These are phyloP conservation scores for Nipponacmea schrenckii DNA, from an alignment of 2,888 invertebrate species.

Conservation along the genomic window DNA sequence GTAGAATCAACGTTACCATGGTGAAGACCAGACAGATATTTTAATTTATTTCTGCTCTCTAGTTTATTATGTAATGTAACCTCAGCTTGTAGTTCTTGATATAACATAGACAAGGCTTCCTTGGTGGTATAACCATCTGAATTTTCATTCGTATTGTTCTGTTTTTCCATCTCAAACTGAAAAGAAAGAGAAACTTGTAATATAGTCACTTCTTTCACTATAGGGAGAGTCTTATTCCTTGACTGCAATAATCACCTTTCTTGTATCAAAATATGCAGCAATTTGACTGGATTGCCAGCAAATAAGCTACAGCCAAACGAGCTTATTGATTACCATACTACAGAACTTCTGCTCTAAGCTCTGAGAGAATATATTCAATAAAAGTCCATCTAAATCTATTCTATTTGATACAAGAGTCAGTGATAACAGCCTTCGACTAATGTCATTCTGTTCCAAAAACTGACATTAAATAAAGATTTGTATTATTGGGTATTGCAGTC, in stretches of 20 bases:
- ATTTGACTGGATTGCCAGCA: neutral
- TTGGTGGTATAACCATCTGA: slow-evolving; percentile 32
- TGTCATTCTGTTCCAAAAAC: too few relatives aligned
- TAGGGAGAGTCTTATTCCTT: neutral
- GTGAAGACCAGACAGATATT: slow-evolving; percentile 30
- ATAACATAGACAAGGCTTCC: slow-evolving; percentile 39
- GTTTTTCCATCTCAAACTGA: neutral
- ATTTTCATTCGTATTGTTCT: slow-evolving; percentile 14
- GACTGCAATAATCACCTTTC: neutral
- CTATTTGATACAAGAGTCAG: too few relatives aligned
- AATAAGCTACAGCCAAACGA: too few relatives aligned
- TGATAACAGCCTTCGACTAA: too few relatives aligned
- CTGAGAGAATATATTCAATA: too few relatives aligned
- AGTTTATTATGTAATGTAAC: slow-evolving; percentile 29
- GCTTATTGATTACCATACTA: too few relatives aligned
- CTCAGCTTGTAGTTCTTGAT: slow-evolving; percentile 40
- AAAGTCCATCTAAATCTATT: too few relatives aligned
- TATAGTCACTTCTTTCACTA: too few relatives aligned
- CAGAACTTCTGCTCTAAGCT: too few relatives aligned
- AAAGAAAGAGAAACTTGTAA: too few relatives aligned
- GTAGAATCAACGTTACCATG: slow-evolving; percentile 38
- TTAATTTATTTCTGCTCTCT: slow-evolving; percentile 21
- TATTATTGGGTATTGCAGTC: too few relatives aligned
- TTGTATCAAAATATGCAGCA: neutral
- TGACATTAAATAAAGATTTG: too few relatives aligned